Percentiles rank a stretch among this genome's conserved stretches.
Evolutionary conservation across 2,797 vertebrate genomes (phyloP).

Genomic region (Miichthys miiuy): DNA sequence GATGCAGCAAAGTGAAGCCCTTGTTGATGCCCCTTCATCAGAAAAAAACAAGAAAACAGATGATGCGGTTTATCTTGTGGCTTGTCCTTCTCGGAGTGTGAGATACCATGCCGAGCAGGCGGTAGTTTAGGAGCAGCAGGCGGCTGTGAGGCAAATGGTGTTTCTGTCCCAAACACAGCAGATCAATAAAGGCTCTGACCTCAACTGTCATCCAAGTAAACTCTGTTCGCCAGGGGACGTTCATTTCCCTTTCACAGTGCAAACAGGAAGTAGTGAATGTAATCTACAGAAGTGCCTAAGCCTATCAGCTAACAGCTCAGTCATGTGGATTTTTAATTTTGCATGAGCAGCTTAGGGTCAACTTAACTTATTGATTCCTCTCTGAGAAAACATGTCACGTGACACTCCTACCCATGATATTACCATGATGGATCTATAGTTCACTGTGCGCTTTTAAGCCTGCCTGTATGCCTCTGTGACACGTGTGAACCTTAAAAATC

Average conservation of each 20-base stretch:
- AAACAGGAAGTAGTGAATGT: constrained; percentile 62
- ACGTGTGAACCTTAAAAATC: constrained; percentile 15
- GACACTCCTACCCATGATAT: constrained; percentile 40
- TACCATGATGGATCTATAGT: constrained; percentile 33
- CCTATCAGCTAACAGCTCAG: constrained; percentile 49
- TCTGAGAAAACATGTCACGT: constrained; percentile 43
- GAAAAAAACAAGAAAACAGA: constrained; percentile 14
- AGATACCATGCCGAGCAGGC: constrained; percentile 47
- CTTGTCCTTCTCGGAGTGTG: constrained; percentile 47
- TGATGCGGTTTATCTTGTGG: constrained; percentile 50
- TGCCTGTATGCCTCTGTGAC: background rate
- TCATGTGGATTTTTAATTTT: constrained; percentile 52
- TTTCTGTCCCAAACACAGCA: constrained; percentile 63
- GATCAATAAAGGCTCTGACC: constrained; percentile 78
- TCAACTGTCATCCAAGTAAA: constrained; percentile 73
- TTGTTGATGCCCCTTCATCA: background rate
- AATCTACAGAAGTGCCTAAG: constrained; percentile 73
- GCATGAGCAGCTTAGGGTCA: constrained; percentile 51
- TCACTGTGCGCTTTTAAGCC: constrained; percentile 38
- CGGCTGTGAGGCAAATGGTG: constrained; percentile 68
- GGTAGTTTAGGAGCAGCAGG: constrained; percentile 68
- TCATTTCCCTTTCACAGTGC: constrained; percentile 28
- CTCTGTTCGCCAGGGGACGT: constrained; percentile 43
- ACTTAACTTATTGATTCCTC: constrained; percentile 48
- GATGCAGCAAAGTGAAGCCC: constrained; percentile 9